phyloP scores from a whole-genome alignment of 2,797 vertebrate genomes.

The Melopsittacus undulatus region DNA sequence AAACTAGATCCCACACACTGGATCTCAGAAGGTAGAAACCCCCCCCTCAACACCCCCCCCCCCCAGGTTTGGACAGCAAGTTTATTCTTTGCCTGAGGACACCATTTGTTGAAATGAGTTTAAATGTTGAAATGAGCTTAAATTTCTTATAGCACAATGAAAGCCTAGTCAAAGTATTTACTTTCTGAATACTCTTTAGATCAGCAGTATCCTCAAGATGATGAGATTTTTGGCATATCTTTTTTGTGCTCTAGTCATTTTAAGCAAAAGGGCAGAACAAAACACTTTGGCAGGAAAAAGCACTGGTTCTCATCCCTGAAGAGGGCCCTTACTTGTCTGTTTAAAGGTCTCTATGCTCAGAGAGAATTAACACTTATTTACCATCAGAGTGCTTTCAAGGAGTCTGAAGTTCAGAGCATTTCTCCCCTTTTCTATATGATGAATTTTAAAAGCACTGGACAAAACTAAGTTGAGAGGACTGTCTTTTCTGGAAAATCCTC shows the following conservation, averaged over 20 bases:
- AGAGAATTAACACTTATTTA: conserved; percentile 41
- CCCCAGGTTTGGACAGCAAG: not conserved
- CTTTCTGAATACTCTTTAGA: not conserved
- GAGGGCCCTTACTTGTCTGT: not conserved
- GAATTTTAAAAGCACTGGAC: not conserved
- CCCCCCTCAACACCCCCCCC: too few species aligned
- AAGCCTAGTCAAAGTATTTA: not conserved
- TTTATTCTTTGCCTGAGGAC: not conserved
- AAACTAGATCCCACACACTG: not conserved
- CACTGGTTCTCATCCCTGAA: not conserved
- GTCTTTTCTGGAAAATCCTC: not conserved
- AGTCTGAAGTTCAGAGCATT: conserved; percentile 1
- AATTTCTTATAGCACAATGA: not conserved
- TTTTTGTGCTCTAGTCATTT: not conserved
- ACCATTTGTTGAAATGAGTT: not conserved
- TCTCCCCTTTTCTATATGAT: not conserved
- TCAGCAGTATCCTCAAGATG: not conserved
- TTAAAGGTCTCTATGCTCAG: not conserved
- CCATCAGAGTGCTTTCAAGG: not conserved
- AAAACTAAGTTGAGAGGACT: not conserved
- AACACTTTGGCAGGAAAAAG: not conserved
- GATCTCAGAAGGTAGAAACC: not conserved
- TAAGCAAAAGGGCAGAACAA: not conserved
- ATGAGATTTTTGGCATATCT: not conserved
- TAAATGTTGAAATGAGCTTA: not conserved